These are phyloP conservation scores for Limnephilus lunatus DNA, from an alignment of 2,888 invertebrate species.

Conservation along the genomic window DNA sequence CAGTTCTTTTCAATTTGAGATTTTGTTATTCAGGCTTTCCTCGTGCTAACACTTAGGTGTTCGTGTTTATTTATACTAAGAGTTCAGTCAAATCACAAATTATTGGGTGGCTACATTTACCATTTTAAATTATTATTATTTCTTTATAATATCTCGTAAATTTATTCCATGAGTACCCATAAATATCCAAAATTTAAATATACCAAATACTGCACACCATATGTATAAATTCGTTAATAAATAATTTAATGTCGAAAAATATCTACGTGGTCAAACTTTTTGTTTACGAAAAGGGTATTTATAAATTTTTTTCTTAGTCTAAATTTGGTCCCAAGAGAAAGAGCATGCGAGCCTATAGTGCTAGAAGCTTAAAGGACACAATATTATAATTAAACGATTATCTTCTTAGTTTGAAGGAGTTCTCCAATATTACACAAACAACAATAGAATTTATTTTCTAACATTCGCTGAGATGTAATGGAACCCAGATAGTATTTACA, in stretches of 20 bases:
- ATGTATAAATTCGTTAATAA: not conserved
- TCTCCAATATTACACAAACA: not conserved
- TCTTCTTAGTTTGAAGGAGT: not conserved
- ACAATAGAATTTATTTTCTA: not conserved
- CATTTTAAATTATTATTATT: not conserved
- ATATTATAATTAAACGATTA: not conserved
- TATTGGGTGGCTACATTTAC: not conserved
- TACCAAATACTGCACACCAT: not conserved
- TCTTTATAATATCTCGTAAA: not conserved
- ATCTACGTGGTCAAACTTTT: too few relatives aligned
- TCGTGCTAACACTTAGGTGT: conserved; percentile 2
- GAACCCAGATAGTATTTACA: not conserved
- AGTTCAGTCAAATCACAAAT: not conserved
- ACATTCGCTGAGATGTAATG: not conserved
- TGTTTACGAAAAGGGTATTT: too few relatives aligned
- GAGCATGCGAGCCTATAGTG: not conserved
- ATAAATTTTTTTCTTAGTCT: too few relatives aligned
- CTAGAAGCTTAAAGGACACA: not conserved
- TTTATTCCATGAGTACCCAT: too few relatives aligned
- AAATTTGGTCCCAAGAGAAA: too few relatives aligned
- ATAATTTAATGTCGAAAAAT: not conserved
- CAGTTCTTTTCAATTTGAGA: conserved; percentile 29
- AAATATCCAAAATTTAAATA: not conserved
- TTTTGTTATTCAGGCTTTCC: conserved; percentile 25
- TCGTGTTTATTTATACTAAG: not conserved